phyloP scores from a whole-genome alignment of 2,888 invertebrate genomes.

The Ophion slaviceki region DNA sequence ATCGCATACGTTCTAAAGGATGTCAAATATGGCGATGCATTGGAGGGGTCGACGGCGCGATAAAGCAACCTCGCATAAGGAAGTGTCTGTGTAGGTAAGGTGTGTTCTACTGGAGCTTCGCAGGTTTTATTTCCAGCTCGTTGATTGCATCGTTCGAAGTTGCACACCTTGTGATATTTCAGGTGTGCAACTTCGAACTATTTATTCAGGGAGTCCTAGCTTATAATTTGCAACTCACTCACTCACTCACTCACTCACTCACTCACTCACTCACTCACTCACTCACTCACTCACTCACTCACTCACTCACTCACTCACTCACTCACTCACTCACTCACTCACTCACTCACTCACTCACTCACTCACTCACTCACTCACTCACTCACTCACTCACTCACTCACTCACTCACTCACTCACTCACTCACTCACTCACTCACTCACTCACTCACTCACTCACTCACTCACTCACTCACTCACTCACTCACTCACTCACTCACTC shows the following conservation, averaged over 20 bases:
- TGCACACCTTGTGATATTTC: constrained; percentile 36
- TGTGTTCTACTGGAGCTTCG: constrained; percentile 11
- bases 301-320: no score
- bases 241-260: neutral
- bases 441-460: neutral
- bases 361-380: no score
- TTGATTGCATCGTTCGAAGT: constrained; percentile 19
- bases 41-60: constrained; percentile 43
- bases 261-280: no score
- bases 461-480: neutral
- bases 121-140: constrained; percentile 27
- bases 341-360: no score
- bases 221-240: constrained; percentile 17
- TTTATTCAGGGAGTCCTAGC: constrained; percentile 33
- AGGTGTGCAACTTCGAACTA: no score
- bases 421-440: neutral
- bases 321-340: no score
- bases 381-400: no score
- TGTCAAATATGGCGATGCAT: neutral
- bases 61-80: constrained; percentile 14
- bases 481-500: no score
- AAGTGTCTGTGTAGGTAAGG: constrained; percentile 13
- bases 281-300: no score
- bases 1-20: constrained; percentile 8
- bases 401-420: neutral